phyloP scores from a whole-genome alignment of 2,797 vertebrate species.

The Semotilus atromaculatus region DNA sequence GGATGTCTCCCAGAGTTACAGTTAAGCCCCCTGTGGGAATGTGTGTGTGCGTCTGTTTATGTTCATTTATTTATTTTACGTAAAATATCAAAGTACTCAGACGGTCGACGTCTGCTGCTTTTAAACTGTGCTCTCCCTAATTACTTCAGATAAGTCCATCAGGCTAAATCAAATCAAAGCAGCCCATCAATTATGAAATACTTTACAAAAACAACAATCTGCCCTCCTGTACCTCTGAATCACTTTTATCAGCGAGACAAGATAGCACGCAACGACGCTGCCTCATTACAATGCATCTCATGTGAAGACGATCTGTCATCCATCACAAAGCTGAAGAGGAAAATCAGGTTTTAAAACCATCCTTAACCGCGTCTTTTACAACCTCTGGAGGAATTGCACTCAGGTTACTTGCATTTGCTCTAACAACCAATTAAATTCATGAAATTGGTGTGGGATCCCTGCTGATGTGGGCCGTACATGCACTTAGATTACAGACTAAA shows the following conservation, averaged over 20 bases:
- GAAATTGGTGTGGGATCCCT: conserved; percentile 9
- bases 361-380: conserved; percentile 18
- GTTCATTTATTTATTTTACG: neutral
- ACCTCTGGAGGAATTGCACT: conserved; percentile 4
- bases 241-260: conserved; percentile 8
- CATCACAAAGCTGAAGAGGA: neutral
- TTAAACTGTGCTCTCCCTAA: conserved; percentile 16
- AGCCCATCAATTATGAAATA: conserved; percentile 35
- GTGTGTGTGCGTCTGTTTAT: neutral
- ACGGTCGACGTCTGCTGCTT: neutral
- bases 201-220: conserved; percentile 36
- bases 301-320: conserved; percentile 2
- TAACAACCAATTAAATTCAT: conserved; percentile 28
- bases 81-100: conserved; percentile 15
- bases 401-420: conserved; percentile 21
- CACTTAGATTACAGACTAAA: conserved; percentile 19
- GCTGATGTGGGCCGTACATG: neutral
- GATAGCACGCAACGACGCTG: neutral
- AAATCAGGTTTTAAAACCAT: conserved; percentile 26
- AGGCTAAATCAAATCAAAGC: conserved; percentile 33
- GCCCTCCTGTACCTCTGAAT: conserved; percentile 4
- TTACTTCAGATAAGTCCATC: conserved; percentile 29
- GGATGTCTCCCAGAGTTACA: conserved; percentile 60
- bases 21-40: conserved; percentile 56
- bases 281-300: conserved; percentile 15